A percentile compares a stretch with the other conserved stretches of the same genome.
These are phyloP conservation scores for Fukomys damarensis DNA, from an alignment of 2,113 vertebrate species.

Conservation along the genomic window DNA sequence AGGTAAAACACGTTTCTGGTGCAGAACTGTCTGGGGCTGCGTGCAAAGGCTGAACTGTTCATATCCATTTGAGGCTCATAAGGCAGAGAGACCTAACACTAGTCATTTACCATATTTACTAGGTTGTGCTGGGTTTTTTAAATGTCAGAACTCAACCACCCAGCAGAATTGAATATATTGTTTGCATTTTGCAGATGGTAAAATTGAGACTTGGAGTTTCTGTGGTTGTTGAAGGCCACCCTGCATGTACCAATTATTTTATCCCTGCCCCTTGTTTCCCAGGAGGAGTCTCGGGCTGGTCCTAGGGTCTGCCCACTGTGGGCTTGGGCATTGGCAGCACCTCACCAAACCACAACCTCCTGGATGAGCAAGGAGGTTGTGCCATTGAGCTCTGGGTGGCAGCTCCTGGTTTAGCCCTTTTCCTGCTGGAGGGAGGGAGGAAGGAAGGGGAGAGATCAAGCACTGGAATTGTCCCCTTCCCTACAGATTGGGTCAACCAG, in stretches of 20 bases:
- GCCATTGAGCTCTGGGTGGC: background rate
- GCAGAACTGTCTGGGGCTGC: background rate
- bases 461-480: background rate
- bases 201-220: background rate
- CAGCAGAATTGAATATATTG: background rate
- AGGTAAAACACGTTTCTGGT: background rate
- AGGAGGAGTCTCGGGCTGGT: background rate
- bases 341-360: background rate
- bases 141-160: background rate
- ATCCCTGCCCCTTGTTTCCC: background rate
- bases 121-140: background rate
- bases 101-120: background rate
- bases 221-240: background rate
- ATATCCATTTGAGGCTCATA: background rate
- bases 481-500: background rate
- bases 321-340: background rate
- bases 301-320: background rate
- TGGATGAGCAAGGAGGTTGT: background rate
- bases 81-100: background rate
- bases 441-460: background rate
- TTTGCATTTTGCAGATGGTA: background rate
- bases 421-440: background rate
- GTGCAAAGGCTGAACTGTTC: background rate
- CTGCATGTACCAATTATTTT: background rate
- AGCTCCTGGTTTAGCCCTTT: background rate